Base-by-base conservation (phyloP, 2,888 invertebrate species). In the Empis livida region DNA sequence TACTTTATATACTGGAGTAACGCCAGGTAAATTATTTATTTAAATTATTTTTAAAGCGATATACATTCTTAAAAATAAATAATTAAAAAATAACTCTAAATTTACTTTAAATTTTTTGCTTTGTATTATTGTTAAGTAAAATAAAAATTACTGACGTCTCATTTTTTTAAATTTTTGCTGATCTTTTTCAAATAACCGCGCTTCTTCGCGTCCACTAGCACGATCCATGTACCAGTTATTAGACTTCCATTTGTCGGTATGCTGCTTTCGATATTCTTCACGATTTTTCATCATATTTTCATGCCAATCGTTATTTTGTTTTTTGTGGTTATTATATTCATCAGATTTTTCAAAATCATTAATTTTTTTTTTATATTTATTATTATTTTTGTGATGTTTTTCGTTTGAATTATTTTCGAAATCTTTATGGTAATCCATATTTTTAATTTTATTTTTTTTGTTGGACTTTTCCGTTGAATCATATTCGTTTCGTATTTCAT, bases 151-250 rank as follows among this genome's bases (percentile, higher is more conserved):
- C 6, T 27, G 23, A 6, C 8, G 23, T 27, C 23, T 27, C 23
- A 27, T n/a, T 37, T 9, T 37, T 39, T 17, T 39, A 4, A 11
- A 17, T 17, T 38, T 38, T 16, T 38, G 11, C 2, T 17, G 17
- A 38, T 50, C 51, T 14, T 50, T 43, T 46, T 62, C 58, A 16
- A 48, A 54, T 35, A 53, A 55, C 16, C 67, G 61, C 40, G 54
- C 58, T 45, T 64, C 57, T 50, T 66, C 65, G 6, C 67, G 60
- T 42, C 60, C 56, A 37, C 55, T 51, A n/a, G 59, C 65, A 5
- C 65, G 61, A 45, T 67, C 62, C 3, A 66, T 60, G 42, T 55
- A 66, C 67, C 67, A 67, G 48, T 67, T 67, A 37, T 61, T 57
- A n/a, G 57, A 54, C 42, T 50, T 51, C 8, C 6, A 20, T 16